A percentile compares a stretch with the other conserved stretches of the same genome.
phyloP scores from a whole-genome alignment of 2,113 vertebrate genomes.

The Geothlypis trichas region DNA sequence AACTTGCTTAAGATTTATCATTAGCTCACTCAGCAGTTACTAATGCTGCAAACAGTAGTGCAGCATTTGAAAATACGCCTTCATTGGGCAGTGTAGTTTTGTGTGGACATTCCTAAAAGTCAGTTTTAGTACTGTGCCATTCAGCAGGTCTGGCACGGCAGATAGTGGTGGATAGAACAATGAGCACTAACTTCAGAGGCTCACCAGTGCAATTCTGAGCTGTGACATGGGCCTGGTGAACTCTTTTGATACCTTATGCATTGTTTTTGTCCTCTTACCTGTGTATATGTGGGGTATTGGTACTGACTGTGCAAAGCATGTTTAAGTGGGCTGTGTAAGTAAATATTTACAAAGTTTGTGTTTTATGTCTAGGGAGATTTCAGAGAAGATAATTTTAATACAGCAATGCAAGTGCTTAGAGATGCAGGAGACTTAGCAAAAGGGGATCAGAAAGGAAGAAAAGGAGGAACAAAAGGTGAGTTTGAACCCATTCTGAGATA shows the following conservation, averaged over 20 bases:
- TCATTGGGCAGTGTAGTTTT: background rate
- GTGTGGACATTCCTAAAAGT: background rate
- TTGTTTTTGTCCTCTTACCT: background rate
- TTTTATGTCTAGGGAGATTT: conserved; percentile 88
- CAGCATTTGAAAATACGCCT: background rate
- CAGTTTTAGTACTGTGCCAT: background rate
- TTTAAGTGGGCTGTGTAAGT: background rate
- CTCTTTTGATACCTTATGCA: background rate
- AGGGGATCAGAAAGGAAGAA: conserved; percentile 91
- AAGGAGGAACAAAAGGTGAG: conserved; percentile 93
- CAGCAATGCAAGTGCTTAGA: conserved; percentile 96
- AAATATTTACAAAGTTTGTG: background rate
- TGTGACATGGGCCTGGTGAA: background rate
- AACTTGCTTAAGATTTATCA: background rate
- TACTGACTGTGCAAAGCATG: background rate
- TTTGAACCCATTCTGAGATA: background rate
- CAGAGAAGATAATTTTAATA: conserved; percentile 98
- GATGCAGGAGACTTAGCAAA: conserved; percentile 90
- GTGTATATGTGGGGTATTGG: background rate
- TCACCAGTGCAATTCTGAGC: background rate
- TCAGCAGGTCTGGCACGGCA: background rate
- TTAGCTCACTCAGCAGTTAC: background rate
- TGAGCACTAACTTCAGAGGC: background rate
- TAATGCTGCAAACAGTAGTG: background rate
- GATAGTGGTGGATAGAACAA: background rate